Percentiles rank a stretch among this genome's conserved stretches.
These are phyloP conservation scores for Pygocentrus nattereri DNA, from an alignment of 2,797 vertebrate species.

Conservation along the genomic window DNA sequence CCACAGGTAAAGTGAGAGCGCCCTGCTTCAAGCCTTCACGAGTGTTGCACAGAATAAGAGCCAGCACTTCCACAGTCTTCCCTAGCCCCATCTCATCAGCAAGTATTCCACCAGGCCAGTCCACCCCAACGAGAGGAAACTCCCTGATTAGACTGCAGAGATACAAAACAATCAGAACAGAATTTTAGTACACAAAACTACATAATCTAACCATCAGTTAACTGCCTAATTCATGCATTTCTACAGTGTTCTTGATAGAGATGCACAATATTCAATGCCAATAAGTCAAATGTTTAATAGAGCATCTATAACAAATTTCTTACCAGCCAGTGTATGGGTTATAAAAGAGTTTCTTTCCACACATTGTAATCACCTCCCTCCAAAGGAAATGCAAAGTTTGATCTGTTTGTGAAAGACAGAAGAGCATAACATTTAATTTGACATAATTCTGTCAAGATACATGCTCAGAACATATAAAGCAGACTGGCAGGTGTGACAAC, in stretches of 20 bases:
- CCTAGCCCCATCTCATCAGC: slow-evolving; percentile 99
- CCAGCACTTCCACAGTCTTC: slow-evolving; percentile 97
- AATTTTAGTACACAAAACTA: background rate
- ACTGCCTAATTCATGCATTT: background rate
- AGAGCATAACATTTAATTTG: background rate
- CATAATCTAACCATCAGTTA: background rate
- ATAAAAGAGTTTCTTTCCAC: slow-evolving; percentile 93
- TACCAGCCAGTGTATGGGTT: slow-evolving; percentile 97
- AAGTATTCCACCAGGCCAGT: slow-evolving; percentile 96
- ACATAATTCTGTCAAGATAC: background rate
- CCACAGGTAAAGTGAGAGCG: slow-evolving; percentile 88
- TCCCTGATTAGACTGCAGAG: slow-evolving; percentile 87
- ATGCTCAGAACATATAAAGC: background rate
- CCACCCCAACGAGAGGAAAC: slow-evolving; percentile 86
- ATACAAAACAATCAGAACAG: background rate
- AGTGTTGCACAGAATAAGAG: slow-evolving; percentile 91
- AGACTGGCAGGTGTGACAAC: background rate
- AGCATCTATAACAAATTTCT: slow-evolving; percentile 50
- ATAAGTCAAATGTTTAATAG: background rate
- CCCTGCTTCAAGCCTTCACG: slow-evolving; percentile 86
- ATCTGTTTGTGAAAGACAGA: slow-evolving; percentile 74
- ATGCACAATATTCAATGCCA: background rate
- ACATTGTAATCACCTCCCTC: slow-evolving; percentile 89
- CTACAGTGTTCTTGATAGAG: background rate
- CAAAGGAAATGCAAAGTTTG: slow-evolving; percentile 91